Evolutionary conservation across 2,797 vertebrate genomes (phyloP), one percentile per base, ranked within the genome.

Genomic region (Fistularia tabacaria): DNA sequence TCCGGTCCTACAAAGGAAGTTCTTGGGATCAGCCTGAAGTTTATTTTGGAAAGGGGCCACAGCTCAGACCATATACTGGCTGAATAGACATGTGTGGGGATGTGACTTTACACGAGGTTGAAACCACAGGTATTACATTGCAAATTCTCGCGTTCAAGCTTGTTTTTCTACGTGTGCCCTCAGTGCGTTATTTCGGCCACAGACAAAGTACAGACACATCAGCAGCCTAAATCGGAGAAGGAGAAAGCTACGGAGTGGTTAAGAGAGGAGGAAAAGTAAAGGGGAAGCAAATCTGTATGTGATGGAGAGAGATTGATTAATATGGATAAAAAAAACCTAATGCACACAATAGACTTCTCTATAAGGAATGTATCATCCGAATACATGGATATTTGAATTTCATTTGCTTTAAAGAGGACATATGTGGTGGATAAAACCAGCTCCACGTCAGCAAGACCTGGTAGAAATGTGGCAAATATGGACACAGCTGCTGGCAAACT

Each of bases 41-140:
- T 36, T 25, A 25, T 25, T 25, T 25, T 25, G n/a, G 46, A 69
- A 66, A 64, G 37, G 7, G 43, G 40, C 44, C 66, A 13, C 25
- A 42, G 14, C 36, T 48, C 14, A 7, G 15, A 60, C 39, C 12
- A 11, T 45, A 47, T 53, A 14, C 52, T 51, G 49, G 54, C 61
- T 52, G 51, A 71, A 71, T 59, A 59, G 37, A 58, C 40, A 14
- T 46, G 61, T 61, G 12, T 67, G 57, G 54, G 46, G 61, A 70
- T 68, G 72, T 64, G 61, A 67, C 57, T 66, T 49, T 43, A 47
- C 45, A 55, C 1, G 9, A 64, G 51, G 51, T 55, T 70, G 44
- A 69, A 69, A 57, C 72, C 66, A 71, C 62, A 69, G 62, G 59
- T 70, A 67, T 74, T 54, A 62, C 13, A 51, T 39, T 13, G 49